phyloP scores from a whole-genome alignment of 2,113 vertebrate species.

The Sminthopsis crassicaudata region DNA sequence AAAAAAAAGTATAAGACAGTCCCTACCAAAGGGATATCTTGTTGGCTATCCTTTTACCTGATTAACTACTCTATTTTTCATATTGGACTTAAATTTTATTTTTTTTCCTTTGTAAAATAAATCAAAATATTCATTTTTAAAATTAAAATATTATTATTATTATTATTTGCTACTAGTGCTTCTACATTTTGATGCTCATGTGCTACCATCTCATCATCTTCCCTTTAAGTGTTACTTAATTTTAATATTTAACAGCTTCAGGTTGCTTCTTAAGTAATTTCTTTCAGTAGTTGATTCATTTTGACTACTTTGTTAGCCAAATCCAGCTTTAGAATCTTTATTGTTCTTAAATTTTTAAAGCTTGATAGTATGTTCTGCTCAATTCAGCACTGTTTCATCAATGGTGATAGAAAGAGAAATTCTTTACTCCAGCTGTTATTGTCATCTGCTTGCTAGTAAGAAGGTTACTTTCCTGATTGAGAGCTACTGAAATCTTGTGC shows the following conservation, averaged over 20 bases:
- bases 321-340: slow-evolving; percentile 16
- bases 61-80: neutral
- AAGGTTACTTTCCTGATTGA: neutral
- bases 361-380: slow-evolving; percentile 3
- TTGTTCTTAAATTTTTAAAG: neutral
- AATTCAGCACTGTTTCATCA: neutral
- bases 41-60: neutral
- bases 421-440: slow-evolving; percentile 4
- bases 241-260: neutral
- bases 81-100: slow-evolving; percentile 3
- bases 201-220: neutral
- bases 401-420: neutral
- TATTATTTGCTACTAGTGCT: neutral
- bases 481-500: neutral
- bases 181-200: neutral
- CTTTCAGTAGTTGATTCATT: slow-evolving; percentile 20
- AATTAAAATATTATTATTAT: neutral
- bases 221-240: neutral
- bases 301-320: slow-evolving; percentile 24
- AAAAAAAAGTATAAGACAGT: neutral
- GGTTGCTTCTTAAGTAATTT: slow-evolving; percentile 33
- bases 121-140: neutral
- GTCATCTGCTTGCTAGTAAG: neutral
- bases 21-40: neutral
- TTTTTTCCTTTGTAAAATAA: neutral